Evolutionary conservation across 2,113 vertebrate genomes (phyloP).

Genomic region (Bufo bufo): DNA sequence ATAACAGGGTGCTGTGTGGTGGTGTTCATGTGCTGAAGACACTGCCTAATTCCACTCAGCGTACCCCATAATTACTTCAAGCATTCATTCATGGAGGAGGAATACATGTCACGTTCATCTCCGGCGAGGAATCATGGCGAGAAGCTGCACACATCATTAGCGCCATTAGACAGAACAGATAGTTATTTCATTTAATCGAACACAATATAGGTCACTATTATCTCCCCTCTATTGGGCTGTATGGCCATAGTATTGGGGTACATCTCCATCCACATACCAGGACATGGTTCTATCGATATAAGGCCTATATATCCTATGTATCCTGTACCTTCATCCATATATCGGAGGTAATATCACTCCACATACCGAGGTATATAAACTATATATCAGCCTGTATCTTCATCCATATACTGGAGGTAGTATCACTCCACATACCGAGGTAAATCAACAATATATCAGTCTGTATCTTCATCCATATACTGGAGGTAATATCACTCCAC

Average conservation of each 20-base stretch:
- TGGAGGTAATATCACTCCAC: no score
- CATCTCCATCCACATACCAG: background rate
- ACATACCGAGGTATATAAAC: background rate
- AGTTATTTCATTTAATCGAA: background rate
- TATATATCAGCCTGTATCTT: background rate
- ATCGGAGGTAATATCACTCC: no score
- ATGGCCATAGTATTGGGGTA: background rate
- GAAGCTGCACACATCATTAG: background rate
- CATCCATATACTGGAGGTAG: no score
- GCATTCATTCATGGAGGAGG: conserved; percentile 31
- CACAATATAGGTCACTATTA: background rate
- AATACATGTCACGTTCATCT: conserved; percentile 25
- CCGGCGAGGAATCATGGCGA: background rate
- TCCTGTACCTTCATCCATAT: background rate
- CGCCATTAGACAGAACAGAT: background rate
- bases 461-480: no score
- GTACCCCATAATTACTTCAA: conserved; percentile 56
- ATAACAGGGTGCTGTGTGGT: conserved; percentile 43
- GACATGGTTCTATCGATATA: no score
- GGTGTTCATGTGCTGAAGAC: conserved; percentile 45
- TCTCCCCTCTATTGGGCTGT: background rate
- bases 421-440: no score
- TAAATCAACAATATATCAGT: no score
- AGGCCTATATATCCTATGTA: background rate
- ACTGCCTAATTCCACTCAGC: conserved; percentile 58